Base-by-base conservation (phyloP, 1,140 invertebrate genomes). In the Pseudomyrmex dendroicus region DNA sequence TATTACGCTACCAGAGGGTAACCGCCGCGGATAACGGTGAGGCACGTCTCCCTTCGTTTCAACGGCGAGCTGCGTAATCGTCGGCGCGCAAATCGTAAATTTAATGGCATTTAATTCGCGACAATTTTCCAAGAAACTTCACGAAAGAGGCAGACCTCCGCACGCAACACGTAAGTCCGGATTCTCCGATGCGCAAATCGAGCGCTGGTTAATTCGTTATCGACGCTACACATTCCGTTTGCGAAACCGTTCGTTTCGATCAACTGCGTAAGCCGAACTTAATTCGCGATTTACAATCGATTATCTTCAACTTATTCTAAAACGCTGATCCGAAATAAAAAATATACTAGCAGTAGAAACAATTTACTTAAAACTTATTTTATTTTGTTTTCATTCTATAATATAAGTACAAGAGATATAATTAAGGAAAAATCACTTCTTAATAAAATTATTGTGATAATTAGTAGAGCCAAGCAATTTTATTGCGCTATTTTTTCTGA, bases 31-130 rank as follows among this genome's bases (percentile, higher is more conserved):
- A 63, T 83, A 86, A 85, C 77, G 84, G 77, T 61, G 15, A 17
- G 54, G 73, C 85, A 72, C 85, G 85, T 83, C 84, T 86, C 72
- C 63, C 76, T 77, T 76, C 52, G 22, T 59, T 77, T 17, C 46
- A 73, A 50, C 48, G 25, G 52, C 66, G 73, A 52, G 57, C 82
- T 78, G 86, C 86, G 86, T 91, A 92, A 92, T 92, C 87, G 86
- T 73, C 82, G 82, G 88, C 86, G 89, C 83, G 84, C 86, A 91
- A 80, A 90, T 91, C 90, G 90, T 83, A 91, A 92, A 92, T 90
- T 91, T 90, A 91, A 91, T 91, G 89, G 89, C 87, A 88, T 92
- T 92, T 92, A 92, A 92, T 92, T 92, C 90, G 89, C 86, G 90
- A 92, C 91, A 91, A 92, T 91, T 91, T 89, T 57, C 77, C 46